phyloP scores from a whole-genome alignment of 2,888 invertebrate species.

The Yponomeuta sedellus region DNA sequence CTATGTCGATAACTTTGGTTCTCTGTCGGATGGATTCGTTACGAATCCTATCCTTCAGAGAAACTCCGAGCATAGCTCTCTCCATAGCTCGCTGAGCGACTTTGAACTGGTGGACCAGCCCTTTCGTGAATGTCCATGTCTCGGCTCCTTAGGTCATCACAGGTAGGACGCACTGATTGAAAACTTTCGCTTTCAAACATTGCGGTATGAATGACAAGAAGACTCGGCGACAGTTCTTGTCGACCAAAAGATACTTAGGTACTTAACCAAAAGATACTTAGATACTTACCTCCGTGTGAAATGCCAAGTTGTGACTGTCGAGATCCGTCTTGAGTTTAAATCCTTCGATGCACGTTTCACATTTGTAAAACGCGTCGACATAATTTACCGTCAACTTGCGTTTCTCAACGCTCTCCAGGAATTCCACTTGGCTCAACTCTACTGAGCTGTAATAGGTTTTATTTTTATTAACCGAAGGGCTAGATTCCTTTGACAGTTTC shows the following conservation, averaged over 20 bases:
- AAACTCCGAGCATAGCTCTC: too few relatives aligned
- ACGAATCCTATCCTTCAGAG: too few relatives aligned
- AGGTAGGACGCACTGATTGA: too few relatives aligned
- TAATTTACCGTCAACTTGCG: conserved; percentile 26
- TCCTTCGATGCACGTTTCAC: conserved; percentile 38
- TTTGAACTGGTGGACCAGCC: too few relatives aligned
- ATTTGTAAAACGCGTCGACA: conserved; percentile 32
- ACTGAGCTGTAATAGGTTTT: conserved; percentile 28
- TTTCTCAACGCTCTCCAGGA: conserved; percentile 27
- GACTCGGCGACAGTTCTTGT: neutral
- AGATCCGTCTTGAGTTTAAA: conserved; percentile 33
- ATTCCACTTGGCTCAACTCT: conserved; percentile 30
- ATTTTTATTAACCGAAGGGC: conserved; percentile 7
- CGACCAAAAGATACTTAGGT: neutral
- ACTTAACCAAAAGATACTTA: neutral
- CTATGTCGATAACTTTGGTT: too few relatives aligned
- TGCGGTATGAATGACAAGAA: too few relatives aligned
- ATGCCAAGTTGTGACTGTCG: conserved; percentile 31
- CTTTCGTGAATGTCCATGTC: too few relatives aligned
- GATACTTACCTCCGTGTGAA: conserved; percentile 42
- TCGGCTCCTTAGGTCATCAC: too few relatives aligned
- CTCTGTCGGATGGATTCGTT: too few relatives aligned
- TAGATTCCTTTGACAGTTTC: conserved; percentile 19
- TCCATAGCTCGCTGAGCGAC: too few relatives aligned
- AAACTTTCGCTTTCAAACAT: too few relatives aligned